Conservation (phyloP, 1,140 invertebrate species). For the Calosoma granatense region DNA sequence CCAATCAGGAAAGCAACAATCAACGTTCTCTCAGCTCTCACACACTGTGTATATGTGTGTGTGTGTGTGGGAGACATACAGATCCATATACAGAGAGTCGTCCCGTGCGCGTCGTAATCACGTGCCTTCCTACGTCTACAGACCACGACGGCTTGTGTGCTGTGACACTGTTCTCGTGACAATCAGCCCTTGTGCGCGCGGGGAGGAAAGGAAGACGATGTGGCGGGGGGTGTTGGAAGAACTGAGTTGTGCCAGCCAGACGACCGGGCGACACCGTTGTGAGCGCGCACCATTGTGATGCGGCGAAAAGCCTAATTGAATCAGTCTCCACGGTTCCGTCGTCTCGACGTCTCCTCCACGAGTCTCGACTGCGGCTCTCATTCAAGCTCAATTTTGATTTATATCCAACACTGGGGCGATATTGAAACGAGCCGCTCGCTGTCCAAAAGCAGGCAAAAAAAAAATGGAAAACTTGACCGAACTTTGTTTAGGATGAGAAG, state of each 20-base stretch:
- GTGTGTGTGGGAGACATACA: too few species aligned
- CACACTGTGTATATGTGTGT: too few species aligned
- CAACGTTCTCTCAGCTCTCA: constrained; percentile 1
- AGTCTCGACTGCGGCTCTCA: too few species aligned
- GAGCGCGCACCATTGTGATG: neutral
- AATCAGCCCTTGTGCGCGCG: too few species aligned
- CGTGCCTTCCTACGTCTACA: neutral
- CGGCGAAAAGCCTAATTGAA: neutral
- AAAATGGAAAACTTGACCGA: neutral
- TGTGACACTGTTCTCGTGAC: neutral
- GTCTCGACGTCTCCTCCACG: too few species aligned
- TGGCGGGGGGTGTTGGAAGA: neutral
- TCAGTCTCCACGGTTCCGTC: neutral
- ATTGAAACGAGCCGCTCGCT: neutral
- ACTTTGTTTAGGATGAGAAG: constrained; percentile 7
- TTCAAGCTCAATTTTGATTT: constrained; percentile 3
- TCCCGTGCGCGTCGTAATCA: constrained; percentile 5
- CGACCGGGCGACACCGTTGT: neutral
- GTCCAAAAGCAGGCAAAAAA: too few species aligned
- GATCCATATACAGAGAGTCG: too few species aligned
- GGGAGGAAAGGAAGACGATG: too few species aligned
- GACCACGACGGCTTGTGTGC: too few species aligned
- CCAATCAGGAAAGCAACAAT: constrained; percentile 17
- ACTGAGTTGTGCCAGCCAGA: neutral
- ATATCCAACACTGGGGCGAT: neutral